These are phyloP conservation scores for Motacilla alba DNA, from an alignment of 2,113 vertebrate species.

Conservation along the genomic window DNA sequence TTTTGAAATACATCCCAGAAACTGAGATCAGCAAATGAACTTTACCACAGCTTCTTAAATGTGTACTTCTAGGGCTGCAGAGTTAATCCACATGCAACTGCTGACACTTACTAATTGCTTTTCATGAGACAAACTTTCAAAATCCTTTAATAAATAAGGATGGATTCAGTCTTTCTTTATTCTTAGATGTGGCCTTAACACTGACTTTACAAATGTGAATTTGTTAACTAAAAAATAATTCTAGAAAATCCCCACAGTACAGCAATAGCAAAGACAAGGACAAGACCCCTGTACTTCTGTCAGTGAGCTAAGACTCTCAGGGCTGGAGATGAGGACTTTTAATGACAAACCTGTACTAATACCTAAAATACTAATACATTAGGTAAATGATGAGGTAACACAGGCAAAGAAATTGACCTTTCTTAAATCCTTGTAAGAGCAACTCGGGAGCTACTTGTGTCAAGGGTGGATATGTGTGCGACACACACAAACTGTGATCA, in stretches of 20 bases:
- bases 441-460: background rate
- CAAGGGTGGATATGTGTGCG: background rate
- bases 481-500: background rate
- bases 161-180: background rate
- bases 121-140: background rate
- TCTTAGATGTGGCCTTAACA: background rate
- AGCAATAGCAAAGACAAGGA: background rate
- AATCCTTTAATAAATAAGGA: background rate
- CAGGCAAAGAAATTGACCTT: background rate
- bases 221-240: background rate
- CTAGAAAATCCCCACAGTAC: background rate
- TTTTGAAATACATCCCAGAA: background rate
- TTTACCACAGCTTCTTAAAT: background rate
- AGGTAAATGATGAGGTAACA: background rate
- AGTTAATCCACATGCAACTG: background rate
- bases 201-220: background rate
- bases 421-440: background rate
- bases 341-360: background rate
- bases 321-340: background rate
- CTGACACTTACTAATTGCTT: background rate
- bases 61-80: background rate
- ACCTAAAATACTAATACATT: background rate
- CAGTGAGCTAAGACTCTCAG: background rate
- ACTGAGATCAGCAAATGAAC: background rate
- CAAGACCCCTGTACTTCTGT: background rate